These are phyloP conservation scores for Yponomeuta evonymella DNA, from an alignment of 2,888 invertebrate species.

Conservation along the genomic window DNA sequence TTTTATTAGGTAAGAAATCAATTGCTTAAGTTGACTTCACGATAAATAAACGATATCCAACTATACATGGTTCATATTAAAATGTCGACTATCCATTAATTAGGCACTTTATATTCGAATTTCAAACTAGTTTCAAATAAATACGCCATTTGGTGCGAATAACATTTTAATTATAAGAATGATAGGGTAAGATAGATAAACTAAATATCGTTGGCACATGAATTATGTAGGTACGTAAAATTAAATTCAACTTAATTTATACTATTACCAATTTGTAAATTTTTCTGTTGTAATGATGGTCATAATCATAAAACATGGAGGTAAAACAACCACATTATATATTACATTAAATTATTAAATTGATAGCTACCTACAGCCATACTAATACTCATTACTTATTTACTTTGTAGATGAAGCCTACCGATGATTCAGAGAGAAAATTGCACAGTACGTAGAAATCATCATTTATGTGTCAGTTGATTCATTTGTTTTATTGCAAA, in stretches of 20 bases:
- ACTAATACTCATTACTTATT: neutral
- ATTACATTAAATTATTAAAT: no score
- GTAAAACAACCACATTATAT: no score
- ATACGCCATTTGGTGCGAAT: neutral
- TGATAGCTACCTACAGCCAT: no score
- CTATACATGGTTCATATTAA: neutral
- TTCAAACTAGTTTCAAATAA: neutral
- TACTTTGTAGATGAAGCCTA: neutral
- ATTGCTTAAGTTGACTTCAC: neutral
- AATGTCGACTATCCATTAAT: neutral
- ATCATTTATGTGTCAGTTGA: neutral
- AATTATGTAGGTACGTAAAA: neutral
- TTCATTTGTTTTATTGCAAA: neutral
- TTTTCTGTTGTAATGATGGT: no score
- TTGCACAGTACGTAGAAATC: neutral
- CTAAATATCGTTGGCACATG: neutral
- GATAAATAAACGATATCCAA: neutral
- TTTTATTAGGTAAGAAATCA: no score
- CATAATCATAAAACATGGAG: no score
- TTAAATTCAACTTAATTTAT: no score
- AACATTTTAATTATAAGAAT: slow-evolving; percentile 4
- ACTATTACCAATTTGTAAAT: no score
- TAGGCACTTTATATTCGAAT: slow-evolving; percentile 17
- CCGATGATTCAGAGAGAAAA: neutral
- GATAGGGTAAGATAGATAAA: neutral